Base-by-base conservation (phyloP, 2,888 invertebrate species). In the Tenthredo mesomela region DNA sequence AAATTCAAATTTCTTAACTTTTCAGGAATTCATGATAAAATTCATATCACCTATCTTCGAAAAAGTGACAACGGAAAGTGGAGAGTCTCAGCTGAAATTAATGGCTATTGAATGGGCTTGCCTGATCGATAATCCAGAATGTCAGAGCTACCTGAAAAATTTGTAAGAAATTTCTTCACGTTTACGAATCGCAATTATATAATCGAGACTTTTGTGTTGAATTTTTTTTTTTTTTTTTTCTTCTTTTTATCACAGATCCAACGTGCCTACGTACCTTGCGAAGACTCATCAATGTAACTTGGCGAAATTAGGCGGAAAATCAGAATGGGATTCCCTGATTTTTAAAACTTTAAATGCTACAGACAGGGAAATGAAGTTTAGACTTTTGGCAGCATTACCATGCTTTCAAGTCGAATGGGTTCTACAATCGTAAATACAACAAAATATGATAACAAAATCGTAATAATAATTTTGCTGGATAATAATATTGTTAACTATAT, bases 341-440 rank as follows among this genome's bases (percentile, higher is more conserved):
- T 86, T 89, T 70, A 90, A 88, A 86, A 87, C 88, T 73, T 86
- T 73, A 4, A 86, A 86, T 18, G 87, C 87, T 9, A 86, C 85
- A 43, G 89, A 90, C 67, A 85, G 88, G 25, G 91, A 91, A 43
- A 92, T 91, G 82, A 92, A 88, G 71, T 87, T 89, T 82, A 89
- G 89, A 50, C 84, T 92, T 43, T 85, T 92, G n/a, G 90, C 90
- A 5, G 89, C 92, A n/a, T 87, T 91, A 47, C 90, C 91, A 10
- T 92, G 92, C 80, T 92, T 92, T 84, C 90, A 92, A 85, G 88
- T 88, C 10, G 89, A 91, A 0, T 91, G 91, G 90, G 89, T 92
- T 82, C 85, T 92, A 40, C 91, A 92, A 84, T 87, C 90, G 92
- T 92, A 84, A 91, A 90, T 89, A 33, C 40, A 37, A 50, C 10